Base-by-base conservation (phyloP, 1,140 invertebrate species). In the Cryptotermes secundus region DNA sequence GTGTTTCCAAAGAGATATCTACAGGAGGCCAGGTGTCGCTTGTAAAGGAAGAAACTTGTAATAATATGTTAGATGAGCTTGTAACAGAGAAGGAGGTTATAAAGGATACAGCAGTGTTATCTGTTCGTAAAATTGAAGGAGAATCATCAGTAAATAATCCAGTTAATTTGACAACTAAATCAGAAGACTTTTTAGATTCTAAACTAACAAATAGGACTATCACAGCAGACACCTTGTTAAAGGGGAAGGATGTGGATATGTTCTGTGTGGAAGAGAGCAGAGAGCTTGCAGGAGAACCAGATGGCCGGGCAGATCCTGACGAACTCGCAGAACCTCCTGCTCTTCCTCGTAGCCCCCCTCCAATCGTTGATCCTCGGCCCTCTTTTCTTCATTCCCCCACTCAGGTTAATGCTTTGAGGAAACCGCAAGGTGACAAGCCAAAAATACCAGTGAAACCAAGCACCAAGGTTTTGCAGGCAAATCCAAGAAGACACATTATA, bases 281-380 rank as follows among this genome's bases (percentile, higher is more conserved):
- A 7, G 95, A 96, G 87, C 90, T 94, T 85, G 95, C 95, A 4
- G 95, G 95, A 2, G 95, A 96, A 86, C 95, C 95, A 0, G 95
- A 96, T 86, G 95, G 95, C 12, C 93, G 94, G 86, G 95, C 95
- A 31, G 95, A 96, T 89, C 94, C 95, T 6, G 94, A 95, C 86
- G 93, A 93, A 49, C 89, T 90, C 0, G 89, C 88, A 7, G 94
- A 95, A 89, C 87, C 89, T 34, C 92, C 93, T 0, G 94, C 93
- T 2, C 87, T 95, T 84, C 94, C 94, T 0, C 92, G 92, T 83
- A 94, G 92, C 49, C 93, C 94, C 26, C 88, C 87, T 3, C 87
- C 93, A 79, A 93, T 94, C 87, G 83, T 85, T 6, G 87, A 88
- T 72, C 93, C 94, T 0, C 89, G 94, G 38, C 90, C 92, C 10